These are phyloP conservation scores for Liparis tanakae DNA, from an alignment of 2,797 vertebrate genomes.

Conservation along the genomic window DNA sequence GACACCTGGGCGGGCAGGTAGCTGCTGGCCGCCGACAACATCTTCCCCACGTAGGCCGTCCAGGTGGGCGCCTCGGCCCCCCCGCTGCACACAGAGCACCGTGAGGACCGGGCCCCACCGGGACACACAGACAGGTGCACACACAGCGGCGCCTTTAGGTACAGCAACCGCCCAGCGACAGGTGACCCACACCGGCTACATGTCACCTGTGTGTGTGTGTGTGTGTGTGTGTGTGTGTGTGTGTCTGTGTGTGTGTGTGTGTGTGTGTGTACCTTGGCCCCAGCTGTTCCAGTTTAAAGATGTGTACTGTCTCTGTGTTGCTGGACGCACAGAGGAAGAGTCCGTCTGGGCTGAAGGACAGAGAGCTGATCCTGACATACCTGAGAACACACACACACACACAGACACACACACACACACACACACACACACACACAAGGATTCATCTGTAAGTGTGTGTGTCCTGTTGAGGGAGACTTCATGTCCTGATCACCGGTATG, in stretches of 20 bases:
- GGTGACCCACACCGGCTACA: neutral
- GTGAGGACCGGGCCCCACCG: constrained; percentile 79
- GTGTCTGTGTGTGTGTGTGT: constrained; percentile 7
- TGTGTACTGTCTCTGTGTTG: constrained; percentile 96
- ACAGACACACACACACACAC: too few relatives aligned
- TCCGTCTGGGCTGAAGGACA: constrained; percentile 93
- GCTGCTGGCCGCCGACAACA: constrained; percentile 94
- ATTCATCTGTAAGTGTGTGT: neutral
- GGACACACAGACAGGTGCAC: constrained; percentile 39
- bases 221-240: constrained; percentile 19
- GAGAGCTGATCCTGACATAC: constrained; percentile 94
- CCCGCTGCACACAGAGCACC: constrained; percentile 64
- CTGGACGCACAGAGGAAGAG: constrained; percentile 96
- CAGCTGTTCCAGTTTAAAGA: constrained; percentile 92
- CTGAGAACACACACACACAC: constrained; percentile 76
- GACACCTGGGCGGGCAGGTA: constrained; percentile 95
- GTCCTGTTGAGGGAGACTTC: neutral
- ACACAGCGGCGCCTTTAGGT: neutral
- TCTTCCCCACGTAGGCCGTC: constrained; percentile 94
- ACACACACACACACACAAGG: neutral
- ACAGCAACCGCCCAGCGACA: neutral
- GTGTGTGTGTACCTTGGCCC: constrained; percentile 67
- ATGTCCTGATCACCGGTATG: neutral
- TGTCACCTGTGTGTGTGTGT: neutral
- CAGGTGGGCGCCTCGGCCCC: constrained; percentile 92